These are phyloP conservation scores for Daubentonia madagascariensis DNA, from an alignment of 2,113 vertebrate species.

Conservation along the genomic window DNA sequence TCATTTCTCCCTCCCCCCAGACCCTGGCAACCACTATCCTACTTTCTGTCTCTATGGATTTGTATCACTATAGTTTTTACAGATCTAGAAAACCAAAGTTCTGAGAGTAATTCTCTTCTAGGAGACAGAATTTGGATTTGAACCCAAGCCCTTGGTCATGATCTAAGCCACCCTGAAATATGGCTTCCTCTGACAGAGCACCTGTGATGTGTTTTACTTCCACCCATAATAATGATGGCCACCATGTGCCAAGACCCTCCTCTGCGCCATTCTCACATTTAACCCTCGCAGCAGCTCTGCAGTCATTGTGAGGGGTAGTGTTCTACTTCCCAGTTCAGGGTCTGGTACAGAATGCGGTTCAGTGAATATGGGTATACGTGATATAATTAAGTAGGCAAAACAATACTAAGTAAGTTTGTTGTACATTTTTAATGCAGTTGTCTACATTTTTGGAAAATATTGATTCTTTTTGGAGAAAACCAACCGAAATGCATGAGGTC, in stretches of 20 bases:
- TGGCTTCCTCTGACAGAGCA: neutral
- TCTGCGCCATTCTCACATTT: neutral
- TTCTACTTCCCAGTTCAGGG: neutral
- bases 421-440: slow-evolving; percentile 9
- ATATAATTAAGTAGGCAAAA: neutral
- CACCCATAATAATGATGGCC: neutral
- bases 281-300: neutral
- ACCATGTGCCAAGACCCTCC: neutral
- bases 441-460: neutral
- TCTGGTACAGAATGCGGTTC: neutral
- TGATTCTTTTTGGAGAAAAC: neutral
- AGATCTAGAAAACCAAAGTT: neutral
- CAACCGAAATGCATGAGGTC: neutral
- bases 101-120: neutral
- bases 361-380: neutral
- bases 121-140: neutral
- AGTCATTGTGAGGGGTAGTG: neutral
- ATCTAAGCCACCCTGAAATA: neutral
- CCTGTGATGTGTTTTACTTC: neutral
- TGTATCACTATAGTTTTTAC: neutral
- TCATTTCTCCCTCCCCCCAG: neutral
- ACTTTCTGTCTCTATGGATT: neutral
- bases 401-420: neutral
- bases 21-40: neutral
- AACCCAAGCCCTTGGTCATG: neutral